Conservation (phyloP, 2,888 invertebrate genomes). For the Notocelia uddmanniana region DNA sequence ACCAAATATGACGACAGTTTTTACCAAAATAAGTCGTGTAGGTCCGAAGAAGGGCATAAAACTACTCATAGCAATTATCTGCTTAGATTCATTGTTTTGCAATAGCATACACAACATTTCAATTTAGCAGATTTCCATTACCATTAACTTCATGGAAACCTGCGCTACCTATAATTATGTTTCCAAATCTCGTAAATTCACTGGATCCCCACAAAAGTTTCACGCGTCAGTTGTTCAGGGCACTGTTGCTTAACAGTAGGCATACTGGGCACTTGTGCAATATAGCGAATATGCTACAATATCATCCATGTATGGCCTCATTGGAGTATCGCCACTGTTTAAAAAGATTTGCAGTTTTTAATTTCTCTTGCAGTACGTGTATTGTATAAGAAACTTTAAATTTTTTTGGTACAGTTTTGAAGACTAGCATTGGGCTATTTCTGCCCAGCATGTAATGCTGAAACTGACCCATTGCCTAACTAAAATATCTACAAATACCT, state of each 20-base stretch:
- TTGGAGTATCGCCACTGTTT: conserved; percentile 37
- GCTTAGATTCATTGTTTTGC: not conserved
- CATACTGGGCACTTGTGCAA: conserved; percentile 37
- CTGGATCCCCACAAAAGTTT: conserved; percentile 34
- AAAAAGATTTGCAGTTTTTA: conserved; percentile 29
- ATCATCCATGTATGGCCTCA: conserved; percentile 31
- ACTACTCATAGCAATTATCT: too few species aligned
- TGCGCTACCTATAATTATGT: conserved; percentile 19
- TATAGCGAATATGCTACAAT: conserved; percentile 24
- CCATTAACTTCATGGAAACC: not conserved
- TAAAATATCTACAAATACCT: too few species aligned
- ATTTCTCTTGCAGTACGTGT: not conserved
- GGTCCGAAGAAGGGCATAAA: too few species aligned
- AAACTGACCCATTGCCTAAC: too few species aligned
- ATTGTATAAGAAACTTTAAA: too few species aligned
- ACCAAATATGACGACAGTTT: too few species aligned
- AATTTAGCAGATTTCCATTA: conserved; percentile 3
- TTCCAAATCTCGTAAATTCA: conserved; percentile 29
- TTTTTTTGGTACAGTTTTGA: too few species aligned
- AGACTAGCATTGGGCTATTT: too few species aligned
- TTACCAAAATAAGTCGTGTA: too few species aligned
- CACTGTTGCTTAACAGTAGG: conserved; percentile 34
- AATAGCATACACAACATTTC: not conserved
- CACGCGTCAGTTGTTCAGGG: conserved; percentile 37
- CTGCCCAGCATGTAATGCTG: too few species aligned